Evolutionary conservation across 2,888 invertebrate genomes (phyloP), one percentile per base, ranked within the genome.

Genomic region (Lasioglossum pauxillum): DNA sequence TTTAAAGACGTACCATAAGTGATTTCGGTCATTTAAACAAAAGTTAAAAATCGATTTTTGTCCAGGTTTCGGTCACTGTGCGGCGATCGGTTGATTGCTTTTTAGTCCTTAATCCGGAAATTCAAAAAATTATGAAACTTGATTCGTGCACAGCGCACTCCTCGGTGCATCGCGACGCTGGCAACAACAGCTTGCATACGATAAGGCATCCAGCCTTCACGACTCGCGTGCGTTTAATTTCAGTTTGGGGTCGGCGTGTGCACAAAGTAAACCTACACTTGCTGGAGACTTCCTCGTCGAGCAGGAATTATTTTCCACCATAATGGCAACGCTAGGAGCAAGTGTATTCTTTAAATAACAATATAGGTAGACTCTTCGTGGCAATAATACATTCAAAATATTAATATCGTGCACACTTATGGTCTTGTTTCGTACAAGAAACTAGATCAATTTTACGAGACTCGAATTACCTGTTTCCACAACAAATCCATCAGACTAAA

Each of bases 151-250:
- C 46, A 67, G 19, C 1, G 31, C 16, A 16, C 49, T 60, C 14
- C 60, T 57, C 53, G 75, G 8, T 64, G 57, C 60, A n/a, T 57
- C 35, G 35, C 67, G 57, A 27, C 74, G 31, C 60, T 69, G 71
- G n/a, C 31, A 44, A 16, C 60, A 7, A 1, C 14, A 71, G 46
- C 73, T 78, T 82, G 73, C 84, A 64, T 69, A 73, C 81, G 80
- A 84, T 78, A 53, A 83, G 19, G 41, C 71, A 57, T 35, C 27
- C 16, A 27, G n/a, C 67, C 76, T 38, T 79, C 60, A 49, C 72
- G 38, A 38, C 41, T n/a, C 27, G 53, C 72, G 46, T 74, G 41
- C 31, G 35, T 84, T 82, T 69, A 82, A 86, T 86, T 78, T 69
- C 35, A 38, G 44, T 60, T 72, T 35, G 2, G 31, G 41, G 31